phyloP scores from a whole-genome alignment of 2,888 invertebrate species.

The Diarsia dahlii region DNA sequence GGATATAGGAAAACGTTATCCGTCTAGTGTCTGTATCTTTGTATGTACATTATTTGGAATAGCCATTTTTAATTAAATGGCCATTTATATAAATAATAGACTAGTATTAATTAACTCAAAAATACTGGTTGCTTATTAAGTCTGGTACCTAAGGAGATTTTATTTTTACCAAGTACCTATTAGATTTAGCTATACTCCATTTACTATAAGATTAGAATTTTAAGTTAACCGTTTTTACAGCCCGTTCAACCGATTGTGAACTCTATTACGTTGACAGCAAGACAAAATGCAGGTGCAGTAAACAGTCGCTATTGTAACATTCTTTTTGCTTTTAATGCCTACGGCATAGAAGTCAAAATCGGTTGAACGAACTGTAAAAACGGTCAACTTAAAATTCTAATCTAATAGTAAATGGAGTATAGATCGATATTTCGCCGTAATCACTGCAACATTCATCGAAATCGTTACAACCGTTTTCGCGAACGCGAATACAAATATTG shows the following conservation, averaged over 20 bases:
- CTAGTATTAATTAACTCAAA: not conserved
- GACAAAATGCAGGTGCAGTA: too few relatives aligned
- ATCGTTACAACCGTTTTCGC: not conserved
- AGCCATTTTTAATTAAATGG: not conserved
- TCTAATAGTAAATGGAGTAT: too few relatives aligned
- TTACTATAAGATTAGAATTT: too few relatives aligned
- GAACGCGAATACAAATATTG: not conserved
- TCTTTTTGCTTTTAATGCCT: too few relatives aligned
- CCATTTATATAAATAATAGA: not conserved
- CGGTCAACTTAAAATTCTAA: too few relatives aligned
- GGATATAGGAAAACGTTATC: not conserved
- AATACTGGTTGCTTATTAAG: constrained; percentile 2
- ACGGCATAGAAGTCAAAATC: too few relatives aligned
- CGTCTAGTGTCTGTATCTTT: not conserved
- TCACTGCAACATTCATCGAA: not conserved
- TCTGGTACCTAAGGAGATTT: not conserved
- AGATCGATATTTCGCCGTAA: not conserved
- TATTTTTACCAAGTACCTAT: not conserved
- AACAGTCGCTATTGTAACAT: too few relatives aligned
- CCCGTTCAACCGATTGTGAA: too few relatives aligned
- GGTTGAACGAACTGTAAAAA: too few relatives aligned
- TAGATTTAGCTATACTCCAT: not conserved
- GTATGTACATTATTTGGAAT: not conserved
- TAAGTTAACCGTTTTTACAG: too few relatives aligned
- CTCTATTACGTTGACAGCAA: too few relatives aligned